A percentile compares a stretch with the other conserved stretches of the same genome.
phyloP scores from a whole-genome alignment of 2,113 vertebrate species.

The Carassius carassius region DNA sequence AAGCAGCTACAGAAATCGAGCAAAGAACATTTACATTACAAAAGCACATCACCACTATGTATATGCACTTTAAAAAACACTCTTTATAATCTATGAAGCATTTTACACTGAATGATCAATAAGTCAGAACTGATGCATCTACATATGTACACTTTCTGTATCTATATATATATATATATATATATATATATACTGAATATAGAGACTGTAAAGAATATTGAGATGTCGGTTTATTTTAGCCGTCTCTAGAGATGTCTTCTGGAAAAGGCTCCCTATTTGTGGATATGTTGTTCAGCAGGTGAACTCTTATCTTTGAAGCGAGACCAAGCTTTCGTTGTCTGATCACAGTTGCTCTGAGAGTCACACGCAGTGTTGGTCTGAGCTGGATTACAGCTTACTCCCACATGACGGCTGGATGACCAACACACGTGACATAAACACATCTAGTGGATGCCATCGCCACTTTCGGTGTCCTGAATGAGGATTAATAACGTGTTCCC shows the following conservation, averaged over 20 bases:
- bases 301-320: neutral
- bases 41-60: too few species aligned
- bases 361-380: neutral
- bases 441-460: neutral
- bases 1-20: too few species aligned
- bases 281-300: neutral
- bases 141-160: neutral
- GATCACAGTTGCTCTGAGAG: neutral
- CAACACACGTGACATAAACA: conserved; percentile 19
- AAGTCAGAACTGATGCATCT: neutral
- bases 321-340: neutral
- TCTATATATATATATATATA: neutral
- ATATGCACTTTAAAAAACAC: too few species aligned
- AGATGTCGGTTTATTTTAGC: neutral
- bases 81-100: too few species aligned
- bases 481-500: conserved; percentile 2
- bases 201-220: too few species aligned
- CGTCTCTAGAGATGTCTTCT: neutral
- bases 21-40: too few species aligned
- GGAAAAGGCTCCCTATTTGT: neutral
- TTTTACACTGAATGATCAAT: too few species aligned
- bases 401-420: conserved; percentile 50
- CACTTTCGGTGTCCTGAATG: neutral
- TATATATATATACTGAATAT: too few species aligned
- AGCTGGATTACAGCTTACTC: conserved; percentile 39